phyloP scores from a whole-genome alignment of 2,888 invertebrate species.

The Plemyria rubiginata region DNA sequence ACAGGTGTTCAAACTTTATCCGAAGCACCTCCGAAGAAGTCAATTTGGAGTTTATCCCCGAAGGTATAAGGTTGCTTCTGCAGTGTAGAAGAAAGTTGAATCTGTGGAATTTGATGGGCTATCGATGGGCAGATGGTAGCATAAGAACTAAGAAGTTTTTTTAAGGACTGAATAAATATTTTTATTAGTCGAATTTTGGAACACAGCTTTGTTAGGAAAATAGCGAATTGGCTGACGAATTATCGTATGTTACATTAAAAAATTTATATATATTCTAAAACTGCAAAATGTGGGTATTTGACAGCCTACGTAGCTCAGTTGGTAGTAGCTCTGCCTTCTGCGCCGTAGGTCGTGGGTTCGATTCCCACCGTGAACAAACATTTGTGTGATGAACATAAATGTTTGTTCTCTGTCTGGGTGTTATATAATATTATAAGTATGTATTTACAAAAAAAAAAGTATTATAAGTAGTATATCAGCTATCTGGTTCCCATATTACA shows the following conservation, averaged over 20 bases:
- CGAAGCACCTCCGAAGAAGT: conserved; percentile 27
- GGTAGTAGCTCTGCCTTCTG: too few species aligned
- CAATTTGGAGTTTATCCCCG: conserved; percentile 21
- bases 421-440: too few species aligned
- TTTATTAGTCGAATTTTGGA: background rate
- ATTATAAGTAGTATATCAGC: too few species aligned
- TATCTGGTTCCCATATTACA: too few species aligned
- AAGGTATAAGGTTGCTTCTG: conserved; percentile 30
- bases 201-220: background rate
- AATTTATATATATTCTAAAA: background rate
- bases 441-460: too few species aligned
- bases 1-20: conserved; percentile 64
- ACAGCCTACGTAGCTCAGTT: too few species aligned
- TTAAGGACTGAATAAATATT: background rate
- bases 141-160: conserved; percentile 32
- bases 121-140: conserved; percentile 45
- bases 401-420: too few species aligned
- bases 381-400: too few species aligned
- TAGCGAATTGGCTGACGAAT: background rate
- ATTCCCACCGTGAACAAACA: too few species aligned
- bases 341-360: too few species aligned
- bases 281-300: background rate
- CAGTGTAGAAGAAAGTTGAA: conserved; percentile 21
- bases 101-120: conserved; percentile 44
- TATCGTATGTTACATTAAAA: background rate